Percentiles rank a stretch among this genome's conserved stretches.
Conservation (phyloP, 2,888 invertebrate species). For the Dynastes maya region DNA sequence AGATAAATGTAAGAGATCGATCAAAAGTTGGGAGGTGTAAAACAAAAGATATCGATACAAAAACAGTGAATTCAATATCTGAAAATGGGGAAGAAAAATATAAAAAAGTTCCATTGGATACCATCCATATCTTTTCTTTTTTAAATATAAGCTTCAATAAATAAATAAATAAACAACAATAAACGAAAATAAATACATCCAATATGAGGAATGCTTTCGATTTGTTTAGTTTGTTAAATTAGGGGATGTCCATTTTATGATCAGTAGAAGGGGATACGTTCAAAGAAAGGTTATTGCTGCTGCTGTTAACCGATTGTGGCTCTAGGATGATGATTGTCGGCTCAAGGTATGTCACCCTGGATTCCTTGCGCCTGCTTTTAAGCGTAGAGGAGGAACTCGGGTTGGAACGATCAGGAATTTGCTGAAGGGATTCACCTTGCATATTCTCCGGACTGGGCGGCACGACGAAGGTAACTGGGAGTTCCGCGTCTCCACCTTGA, state of each 20-base stretch:
- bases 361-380: slow-evolving; percentile 54
- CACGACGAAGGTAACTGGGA: slow-evolving; percentile 68
- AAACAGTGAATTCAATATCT: slow-evolving; percentile 52
- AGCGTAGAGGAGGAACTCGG: slow-evolving; percentile 31
- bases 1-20: no score
- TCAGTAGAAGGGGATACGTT: slow-evolving; percentile 42
- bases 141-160: neutral
- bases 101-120: slow-evolving; percentile 21
- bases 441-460: slow-evolving; percentile 68
- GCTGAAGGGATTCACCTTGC: slow-evolving; percentile 64
- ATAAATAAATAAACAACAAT: slow-evolving; percentile 10
- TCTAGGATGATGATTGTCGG: slow-evolving; percentile 60
- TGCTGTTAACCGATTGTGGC: slow-evolving; percentile 49
- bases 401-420: slow-evolving; percentile 16
- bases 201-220: neutral
- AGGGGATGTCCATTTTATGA: slow-evolving; percentile 34
- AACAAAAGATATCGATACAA: no score
- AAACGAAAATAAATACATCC: slow-evolving; percentile 10
- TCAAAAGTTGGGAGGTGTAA: no score
- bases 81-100: slow-evolving; percentile 28
- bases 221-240: neutral
- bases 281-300: slow-evolving; percentile 44
- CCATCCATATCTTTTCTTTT: slow-evolving; percentile 7
- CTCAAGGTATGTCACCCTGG: slow-evolving; percentile 56
- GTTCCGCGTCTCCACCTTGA: slow-evolving; percentile 62